These are phyloP conservation scores for Istiophorus platypterus DNA, from an alignment of 2,113 vertebrate species.

Conservation along the genomic window DNA sequence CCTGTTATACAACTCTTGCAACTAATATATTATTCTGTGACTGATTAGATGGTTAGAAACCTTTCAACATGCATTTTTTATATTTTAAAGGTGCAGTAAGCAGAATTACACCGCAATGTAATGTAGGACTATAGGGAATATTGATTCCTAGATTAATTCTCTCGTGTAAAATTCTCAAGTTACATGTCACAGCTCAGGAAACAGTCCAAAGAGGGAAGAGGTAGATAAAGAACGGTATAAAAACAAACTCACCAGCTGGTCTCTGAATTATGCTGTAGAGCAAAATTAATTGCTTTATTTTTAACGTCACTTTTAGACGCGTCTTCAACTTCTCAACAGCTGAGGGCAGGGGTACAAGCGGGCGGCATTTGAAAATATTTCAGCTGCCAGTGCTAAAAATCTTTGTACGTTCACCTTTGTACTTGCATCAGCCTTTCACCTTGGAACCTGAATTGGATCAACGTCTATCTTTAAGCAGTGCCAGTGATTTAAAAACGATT, in stretches of 20 bases:
- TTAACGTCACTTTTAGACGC: too few species aligned
- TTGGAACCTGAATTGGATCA: too few species aligned
- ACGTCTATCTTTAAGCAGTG: too few species aligned
- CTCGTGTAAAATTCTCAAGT: not conserved
- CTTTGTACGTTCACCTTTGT: too few species aligned
- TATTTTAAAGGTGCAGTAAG: not conserved
- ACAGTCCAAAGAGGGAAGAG: not conserved
- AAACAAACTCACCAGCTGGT: not conserved
- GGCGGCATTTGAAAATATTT: too few species aligned
- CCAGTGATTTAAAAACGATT: not conserved
- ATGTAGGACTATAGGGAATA: not conserved
- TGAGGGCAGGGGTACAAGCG: too few species aligned
- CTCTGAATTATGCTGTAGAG: too few species aligned
- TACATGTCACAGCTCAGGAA: not conserved
- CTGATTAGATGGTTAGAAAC: not conserved
- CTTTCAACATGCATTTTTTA: not conserved
- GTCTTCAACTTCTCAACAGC: too few species aligned
- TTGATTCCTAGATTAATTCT: not conserved
- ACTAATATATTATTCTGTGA: not conserved
- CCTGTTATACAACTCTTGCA: not conserved
- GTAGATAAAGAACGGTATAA: not conserved
- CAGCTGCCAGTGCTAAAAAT: too few species aligned
- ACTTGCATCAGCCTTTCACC: too few species aligned
- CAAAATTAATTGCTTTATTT: too few species aligned
- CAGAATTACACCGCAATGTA: not conserved